Percentiles rank a stretch among this genome's conserved stretches.
Conservation (phyloP, 2,888 invertebrate species). For the Argyresthia albistria region DNA sequence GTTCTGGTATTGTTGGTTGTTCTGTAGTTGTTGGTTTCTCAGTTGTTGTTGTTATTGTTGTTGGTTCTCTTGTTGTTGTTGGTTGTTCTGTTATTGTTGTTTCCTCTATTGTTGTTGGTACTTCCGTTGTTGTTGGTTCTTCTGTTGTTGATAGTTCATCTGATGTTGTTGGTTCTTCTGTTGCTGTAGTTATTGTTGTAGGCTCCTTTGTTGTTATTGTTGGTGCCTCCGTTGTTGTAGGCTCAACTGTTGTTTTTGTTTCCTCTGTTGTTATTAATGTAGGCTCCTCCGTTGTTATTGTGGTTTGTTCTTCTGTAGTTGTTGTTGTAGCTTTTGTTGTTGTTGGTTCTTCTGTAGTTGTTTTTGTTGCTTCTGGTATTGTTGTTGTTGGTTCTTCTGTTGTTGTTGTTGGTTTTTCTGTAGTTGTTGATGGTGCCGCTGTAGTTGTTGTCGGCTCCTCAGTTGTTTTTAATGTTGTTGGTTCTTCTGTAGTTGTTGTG, state of each 20-base stretch:
- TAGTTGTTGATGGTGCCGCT: constrained; percentile 6
- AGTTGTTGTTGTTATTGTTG: not conserved
- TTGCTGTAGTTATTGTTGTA: not conserved
- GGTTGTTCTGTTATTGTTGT: too few species aligned
- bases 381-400: constrained; percentile 3
- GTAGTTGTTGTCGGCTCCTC: not conserved
- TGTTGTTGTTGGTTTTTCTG: constrained; percentile 5
- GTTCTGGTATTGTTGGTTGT: not conserved
- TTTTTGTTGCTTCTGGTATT: constrained; percentile 1
- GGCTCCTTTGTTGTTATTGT: not conserved
- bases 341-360: constrained; percentile 1
- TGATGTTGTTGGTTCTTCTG: too few species aligned
- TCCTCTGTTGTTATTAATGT: constrained; percentile 5
- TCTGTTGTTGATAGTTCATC: too few species aligned
- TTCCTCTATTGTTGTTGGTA: too few species aligned
- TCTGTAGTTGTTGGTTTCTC: not conserved
- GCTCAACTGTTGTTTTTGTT: not conserved
- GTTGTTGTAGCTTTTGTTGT: too few species aligned
- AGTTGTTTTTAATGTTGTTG: not conserved
- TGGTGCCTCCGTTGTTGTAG: not conserved
- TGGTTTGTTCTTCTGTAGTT: constrained; percentile 3
- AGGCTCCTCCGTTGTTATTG: constrained; percentile 1
- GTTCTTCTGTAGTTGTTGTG: not conserved
- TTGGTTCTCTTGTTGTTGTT: too few species aligned
- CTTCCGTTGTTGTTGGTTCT: too few species aligned